phyloP scores from a whole-genome alignment of 2,797 vertebrate species.

The Arvicola amphibius region DNA sequence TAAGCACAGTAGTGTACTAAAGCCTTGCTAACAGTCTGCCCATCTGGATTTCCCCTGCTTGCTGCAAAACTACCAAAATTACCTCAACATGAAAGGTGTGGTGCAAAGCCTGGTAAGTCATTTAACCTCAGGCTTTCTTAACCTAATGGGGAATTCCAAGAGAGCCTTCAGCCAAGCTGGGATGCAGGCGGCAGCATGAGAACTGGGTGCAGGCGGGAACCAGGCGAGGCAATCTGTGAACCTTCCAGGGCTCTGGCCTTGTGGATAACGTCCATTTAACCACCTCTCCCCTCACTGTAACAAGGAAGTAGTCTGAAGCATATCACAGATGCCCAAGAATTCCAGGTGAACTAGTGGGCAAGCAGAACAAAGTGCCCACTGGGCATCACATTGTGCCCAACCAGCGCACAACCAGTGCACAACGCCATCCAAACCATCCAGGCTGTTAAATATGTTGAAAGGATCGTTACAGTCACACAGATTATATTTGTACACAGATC shows the following conservation, averaged over 20 bases:
- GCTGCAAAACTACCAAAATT: conserved; percentile 61
- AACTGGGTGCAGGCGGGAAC: not conserved
- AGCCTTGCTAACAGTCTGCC: not conserved
- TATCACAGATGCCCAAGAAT: not conserved
- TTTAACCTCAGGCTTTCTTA: conserved; percentile 39
- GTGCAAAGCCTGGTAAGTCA: conserved; percentile 36
- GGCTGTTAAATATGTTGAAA: conserved; percentile 1
- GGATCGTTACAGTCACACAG: not conserved
- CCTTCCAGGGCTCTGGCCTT: not conserved
- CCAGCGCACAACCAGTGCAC: not conserved
- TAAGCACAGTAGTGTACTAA: not conserved
- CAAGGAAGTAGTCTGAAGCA: not conserved
- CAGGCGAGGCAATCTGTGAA: not conserved
- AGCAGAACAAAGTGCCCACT: conserved; percentile 11
- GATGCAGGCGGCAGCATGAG: not conserved
- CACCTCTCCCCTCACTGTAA: not conserved
- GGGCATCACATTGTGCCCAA: not conserved
- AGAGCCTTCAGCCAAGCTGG: not conserved
- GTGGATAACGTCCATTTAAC: not conserved
- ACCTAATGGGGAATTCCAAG: conserved; percentile 58
- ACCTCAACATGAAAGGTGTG: conserved; percentile 26
- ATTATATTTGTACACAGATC: not conserved
- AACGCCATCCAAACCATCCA: not conserved
- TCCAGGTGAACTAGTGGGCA: not conserved
- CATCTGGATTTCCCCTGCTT: not conserved